Base-by-base conservation (phyloP, 2,113 vertebrate genomes). In the Aptenodytes patagonicus region DNA sequence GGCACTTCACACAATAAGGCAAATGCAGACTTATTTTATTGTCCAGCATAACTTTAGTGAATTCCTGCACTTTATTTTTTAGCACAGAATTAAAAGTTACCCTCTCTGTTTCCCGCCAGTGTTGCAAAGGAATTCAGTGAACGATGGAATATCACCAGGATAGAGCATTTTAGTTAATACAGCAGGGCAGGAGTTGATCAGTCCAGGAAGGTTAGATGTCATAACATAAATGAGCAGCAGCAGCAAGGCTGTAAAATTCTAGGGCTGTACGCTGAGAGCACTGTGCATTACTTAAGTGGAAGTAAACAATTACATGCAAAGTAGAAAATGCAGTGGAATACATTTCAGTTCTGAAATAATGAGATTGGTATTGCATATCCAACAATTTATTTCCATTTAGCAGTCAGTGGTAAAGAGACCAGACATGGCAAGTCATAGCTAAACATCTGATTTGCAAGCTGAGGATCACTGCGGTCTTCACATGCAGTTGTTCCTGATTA, bases 381-480 rank as follows among this genome's bases (percentile, higher is more conserved):
- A 93, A 65, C 29, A 76, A 55, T 72, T 92, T 83, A 85, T 76
- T 55, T n/a, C 73, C 26, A 82, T 85, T 92, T 89, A 95, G 58
- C 52, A 70, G 68, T 64, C 66, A 85, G 65, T 49, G 46, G 58
- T 78, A 93, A 92, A 89, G 21, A 92, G 72, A 71, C 34, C 47
- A 89, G 87, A 76, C 57, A 38, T 7, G 36, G 83, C 21, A 95
- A 90, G 34, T 82, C 34, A 25, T 3, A 76, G 78, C 44, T 85
- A 75, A 89, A 92, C 32, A 89, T 84, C 62, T 89, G 69, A 95
- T 79, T 69, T 92, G 70, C 69, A 95, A 95, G 57, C 40, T 52
- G 28, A 93, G 64, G 86, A 84, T 79, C 65, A 55, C 42, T 77
- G 78, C 0, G 0, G 17, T 60, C 71, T 92, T 83, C 64, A 82